Percentiles rank a stretch among this genome's conserved stretches.
These are phyloP conservation scores for Rana temporaria DNA, from an alignment of 2,113 vertebrate genomes.

Conservation along the genomic window DNA sequence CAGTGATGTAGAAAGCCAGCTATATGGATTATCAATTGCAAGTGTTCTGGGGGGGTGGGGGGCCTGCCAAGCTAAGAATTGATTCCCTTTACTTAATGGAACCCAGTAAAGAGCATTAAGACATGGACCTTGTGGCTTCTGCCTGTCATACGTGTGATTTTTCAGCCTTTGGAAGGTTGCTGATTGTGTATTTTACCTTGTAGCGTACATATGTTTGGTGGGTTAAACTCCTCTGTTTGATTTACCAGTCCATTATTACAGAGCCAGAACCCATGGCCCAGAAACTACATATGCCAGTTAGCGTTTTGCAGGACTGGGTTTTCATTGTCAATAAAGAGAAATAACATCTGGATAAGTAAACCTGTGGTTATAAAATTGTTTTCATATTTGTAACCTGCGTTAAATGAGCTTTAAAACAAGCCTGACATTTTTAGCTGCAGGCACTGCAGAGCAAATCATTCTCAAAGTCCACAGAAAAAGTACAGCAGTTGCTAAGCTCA, in stretches of 20 bases:
- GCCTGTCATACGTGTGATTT: slow-evolving; percentile 2
- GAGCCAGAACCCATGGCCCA: neutral
- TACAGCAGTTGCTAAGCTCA: too few species aligned
- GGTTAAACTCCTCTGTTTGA: neutral
- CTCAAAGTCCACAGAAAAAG: too few species aligned
- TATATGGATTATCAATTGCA: slow-evolving; percentile 44
- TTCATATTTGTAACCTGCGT: too few species aligned
- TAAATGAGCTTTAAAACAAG: too few species aligned
- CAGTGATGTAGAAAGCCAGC: slow-evolving; percentile 2
- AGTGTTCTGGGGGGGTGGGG: slow-evolving; percentile 15
- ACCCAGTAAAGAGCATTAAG: slow-evolving; percentile 27
- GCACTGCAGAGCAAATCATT: too few species aligned
- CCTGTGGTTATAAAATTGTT: too few species aligned
- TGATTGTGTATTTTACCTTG: neutral
- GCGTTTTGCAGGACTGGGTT: neutral
- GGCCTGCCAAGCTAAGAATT: slow-evolving; percentile 33
- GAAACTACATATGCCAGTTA: neutral
- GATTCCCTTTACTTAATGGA: slow-evolving; percentile 51
- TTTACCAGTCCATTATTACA: neutral
- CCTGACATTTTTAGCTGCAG: too few species aligned
- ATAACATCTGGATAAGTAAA: neutral
- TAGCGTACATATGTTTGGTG: slow-evolving; percentile 9
- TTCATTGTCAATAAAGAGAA: neutral
- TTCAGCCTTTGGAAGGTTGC: neutral
- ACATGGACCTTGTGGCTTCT: slow-evolving; percentile 29